phyloP scores from a whole-genome alignment of 2,888 invertebrate genomes.

The Oxyteleia sp. region DNA sequence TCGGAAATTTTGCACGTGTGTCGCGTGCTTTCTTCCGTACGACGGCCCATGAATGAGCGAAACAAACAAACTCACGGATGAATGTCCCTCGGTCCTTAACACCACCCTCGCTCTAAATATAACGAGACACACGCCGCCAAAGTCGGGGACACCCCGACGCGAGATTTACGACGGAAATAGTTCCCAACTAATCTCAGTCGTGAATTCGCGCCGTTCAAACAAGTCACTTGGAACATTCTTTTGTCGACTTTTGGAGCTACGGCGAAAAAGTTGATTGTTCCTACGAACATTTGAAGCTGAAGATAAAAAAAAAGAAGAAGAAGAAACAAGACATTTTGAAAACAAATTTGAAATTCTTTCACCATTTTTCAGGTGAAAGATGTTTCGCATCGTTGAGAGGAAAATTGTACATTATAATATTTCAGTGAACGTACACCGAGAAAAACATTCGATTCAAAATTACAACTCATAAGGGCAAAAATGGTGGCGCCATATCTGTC shows the following conservation, averaged over 20 bases:
- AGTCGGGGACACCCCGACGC: conserved; percentile 59
- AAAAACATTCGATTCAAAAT: too few relatives aligned
- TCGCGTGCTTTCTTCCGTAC: conserved; percentile 73
- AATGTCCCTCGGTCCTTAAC: conserved; percentile 57
- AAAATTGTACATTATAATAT: too few relatives aligned
- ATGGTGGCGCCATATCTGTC: too few relatives aligned
- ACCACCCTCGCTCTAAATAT: conserved; percentile 73
- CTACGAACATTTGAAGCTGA: neutral
- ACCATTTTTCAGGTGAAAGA: too few relatives aligned
- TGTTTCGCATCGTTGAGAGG: too few relatives aligned
- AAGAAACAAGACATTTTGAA: too few relatives aligned
- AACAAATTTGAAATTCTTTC: too few relatives aligned
- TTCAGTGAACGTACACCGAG: too few relatives aligned
- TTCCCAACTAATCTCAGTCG: conserved; percentile 50
- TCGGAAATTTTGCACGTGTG: conserved; percentile 61
- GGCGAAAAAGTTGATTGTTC: conserved; percentile 43
- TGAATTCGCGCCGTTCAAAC: conserved; percentile 48
- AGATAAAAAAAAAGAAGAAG: too few relatives aligned
- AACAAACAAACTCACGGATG: conserved; percentile 70
- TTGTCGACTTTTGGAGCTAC: conserved; percentile 30
- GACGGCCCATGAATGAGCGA: conserved; percentile 69
- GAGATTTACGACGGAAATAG: conserved; percentile 67
- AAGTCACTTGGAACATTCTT: conserved; percentile 56
- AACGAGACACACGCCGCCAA: conserved; percentile 62
- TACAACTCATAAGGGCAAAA: too few relatives aligned